Conservation (phyloP, 2,113 vertebrate genomes). For the Cynopterus brachyotis region DNA sequence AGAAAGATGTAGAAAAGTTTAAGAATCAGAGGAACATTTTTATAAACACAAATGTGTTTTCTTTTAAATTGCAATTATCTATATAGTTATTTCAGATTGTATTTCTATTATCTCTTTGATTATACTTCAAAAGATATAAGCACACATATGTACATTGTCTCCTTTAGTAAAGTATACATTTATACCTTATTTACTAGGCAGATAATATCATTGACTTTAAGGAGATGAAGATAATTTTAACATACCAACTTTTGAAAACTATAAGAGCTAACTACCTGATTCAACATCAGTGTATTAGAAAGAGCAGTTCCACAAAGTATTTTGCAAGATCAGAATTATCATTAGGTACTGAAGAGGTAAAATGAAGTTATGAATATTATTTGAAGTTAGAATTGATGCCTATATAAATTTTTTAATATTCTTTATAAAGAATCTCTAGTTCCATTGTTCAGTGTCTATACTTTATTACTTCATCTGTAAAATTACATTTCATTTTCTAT, state of each 20-base stretch:
- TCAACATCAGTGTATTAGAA: not conserved
- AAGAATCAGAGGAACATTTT: not conserved
- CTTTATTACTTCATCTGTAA: not conserved
- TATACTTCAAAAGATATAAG: not conserved
- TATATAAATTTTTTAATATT: constrained; percentile 17
- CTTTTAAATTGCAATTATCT: not conserved
- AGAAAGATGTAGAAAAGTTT: not conserved
- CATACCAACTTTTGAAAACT: not conserved
- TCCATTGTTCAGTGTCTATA: not conserved
- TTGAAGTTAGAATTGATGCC: not conserved
- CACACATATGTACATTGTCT: not conserved
- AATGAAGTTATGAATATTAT: not conserved
- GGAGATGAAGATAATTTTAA: not conserved
- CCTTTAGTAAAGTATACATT: not conserved
- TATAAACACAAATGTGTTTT: not conserved
- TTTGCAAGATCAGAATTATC: not conserved
- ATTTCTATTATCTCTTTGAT: not conserved
- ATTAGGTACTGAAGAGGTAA: not conserved
- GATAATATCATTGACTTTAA: not conserved
- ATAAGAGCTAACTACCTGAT: not conserved
- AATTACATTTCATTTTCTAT: not conserved
- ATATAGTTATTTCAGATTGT: not conserved
- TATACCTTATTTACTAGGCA: not conserved
- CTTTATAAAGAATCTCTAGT: not conserved
- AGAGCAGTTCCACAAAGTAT: not conserved